These are phyloP conservation scores for Augiades crinisus DNA, from an alignment of 2,888 invertebrate species.

Conservation along the genomic window DNA sequence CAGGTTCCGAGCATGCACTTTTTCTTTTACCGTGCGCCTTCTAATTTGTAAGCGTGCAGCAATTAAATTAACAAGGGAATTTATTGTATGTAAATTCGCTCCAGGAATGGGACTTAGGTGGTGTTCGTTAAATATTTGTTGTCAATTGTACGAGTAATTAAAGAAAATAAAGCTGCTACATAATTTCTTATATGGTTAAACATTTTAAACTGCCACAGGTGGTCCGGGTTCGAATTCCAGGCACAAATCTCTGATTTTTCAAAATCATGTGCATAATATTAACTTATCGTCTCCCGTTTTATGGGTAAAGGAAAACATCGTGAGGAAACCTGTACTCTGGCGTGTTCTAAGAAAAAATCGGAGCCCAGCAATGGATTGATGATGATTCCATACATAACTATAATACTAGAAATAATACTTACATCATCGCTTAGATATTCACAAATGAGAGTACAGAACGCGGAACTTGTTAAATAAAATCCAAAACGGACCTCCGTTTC, in stretches of 20 bases:
- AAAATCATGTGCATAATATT: no score
- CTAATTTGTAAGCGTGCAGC: slow-evolving; percentile 28
- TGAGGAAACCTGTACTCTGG: no score
- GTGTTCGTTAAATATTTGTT: background rate
- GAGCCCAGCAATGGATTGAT: no score
- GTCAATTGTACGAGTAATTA: background rate
- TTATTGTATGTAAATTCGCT: slow-evolving; percentile 20
- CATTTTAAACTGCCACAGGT: no score
- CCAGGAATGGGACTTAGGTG: background rate
- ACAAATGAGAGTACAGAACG: background rate
- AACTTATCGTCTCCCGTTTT: no score
- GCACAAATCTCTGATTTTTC: no score
- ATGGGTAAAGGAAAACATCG: no score
- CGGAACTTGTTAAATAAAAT: slow-evolving; percentile 16
- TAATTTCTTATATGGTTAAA: no score
- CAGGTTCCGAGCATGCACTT: slow-evolving; percentile 37
- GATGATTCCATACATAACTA: background rate
- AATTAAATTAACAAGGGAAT: slow-evolving; percentile 25
- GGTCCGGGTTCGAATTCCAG: no score
- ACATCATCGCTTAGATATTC: background rate
- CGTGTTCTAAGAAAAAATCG: no score
- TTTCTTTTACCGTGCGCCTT: slow-evolving; percentile 28
- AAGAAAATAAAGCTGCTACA: no score
- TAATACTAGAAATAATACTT: no score
- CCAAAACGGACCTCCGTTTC: slow-evolving; percentile 1